phyloP scores from a whole-genome alignment of 2,113 vertebrate species.

The Phrynocephalus versicolor region DNA sequence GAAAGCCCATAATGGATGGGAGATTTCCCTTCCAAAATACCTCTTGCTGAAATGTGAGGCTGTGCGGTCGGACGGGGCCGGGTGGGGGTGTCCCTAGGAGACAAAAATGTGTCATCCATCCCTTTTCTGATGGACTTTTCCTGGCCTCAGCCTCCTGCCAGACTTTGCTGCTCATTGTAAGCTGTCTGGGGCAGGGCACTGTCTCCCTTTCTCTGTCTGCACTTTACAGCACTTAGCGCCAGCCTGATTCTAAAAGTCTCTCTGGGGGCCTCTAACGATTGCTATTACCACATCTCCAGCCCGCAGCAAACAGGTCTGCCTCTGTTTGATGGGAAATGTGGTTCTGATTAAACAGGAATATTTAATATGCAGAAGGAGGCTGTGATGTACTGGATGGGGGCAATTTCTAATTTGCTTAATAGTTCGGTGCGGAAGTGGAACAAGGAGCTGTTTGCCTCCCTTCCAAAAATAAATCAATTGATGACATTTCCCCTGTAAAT shows the following conservation, averaged over 20 bases:
- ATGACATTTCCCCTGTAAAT: neutral
- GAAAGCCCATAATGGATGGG: neutral
- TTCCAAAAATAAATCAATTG: neutral
- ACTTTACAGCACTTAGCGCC: neutral
- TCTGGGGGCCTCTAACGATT: neutral
- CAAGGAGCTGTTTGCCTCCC: neutral
- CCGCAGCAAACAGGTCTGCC: neutral
- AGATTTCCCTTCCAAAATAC: neutral
- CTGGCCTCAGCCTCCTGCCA: neutral
- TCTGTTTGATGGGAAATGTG: neutral
- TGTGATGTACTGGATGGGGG: neutral
- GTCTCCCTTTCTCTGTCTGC: neutral
- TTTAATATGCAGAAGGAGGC: neutral
- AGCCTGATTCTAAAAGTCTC: neutral
- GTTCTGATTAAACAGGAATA: too few species aligned
- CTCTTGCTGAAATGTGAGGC: neutral
- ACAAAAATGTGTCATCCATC: too few species aligned
- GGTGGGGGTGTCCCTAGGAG: too few species aligned
- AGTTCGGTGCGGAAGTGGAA: neutral
- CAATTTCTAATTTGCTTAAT: neutral
- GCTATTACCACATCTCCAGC: neutral
- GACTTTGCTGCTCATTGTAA: neutral
- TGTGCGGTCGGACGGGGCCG: neutral
- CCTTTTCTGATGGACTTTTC: too few species aligned
- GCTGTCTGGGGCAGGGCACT: constrained; percentile 7